These are phyloP conservation scores for Orthosia cruda DNA, from an alignment of 2,888 invertebrate genomes.

Conservation along the genomic window DNA sequence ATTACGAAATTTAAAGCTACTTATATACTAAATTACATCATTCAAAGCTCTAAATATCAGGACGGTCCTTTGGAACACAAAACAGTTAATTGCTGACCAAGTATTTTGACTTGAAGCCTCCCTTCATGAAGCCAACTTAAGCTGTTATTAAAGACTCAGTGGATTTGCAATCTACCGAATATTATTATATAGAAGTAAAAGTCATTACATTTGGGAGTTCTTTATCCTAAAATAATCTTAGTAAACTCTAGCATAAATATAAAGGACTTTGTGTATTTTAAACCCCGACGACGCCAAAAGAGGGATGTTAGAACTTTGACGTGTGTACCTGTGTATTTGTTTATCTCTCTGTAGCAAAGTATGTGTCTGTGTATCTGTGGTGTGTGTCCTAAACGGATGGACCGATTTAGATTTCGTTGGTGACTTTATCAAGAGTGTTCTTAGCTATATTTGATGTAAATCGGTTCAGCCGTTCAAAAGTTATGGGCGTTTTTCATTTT, in stretches of 20 bases:
- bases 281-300: too few species aligned
- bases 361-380: too few species aligned
- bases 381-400: too few species aligned
- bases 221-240: not conserved
- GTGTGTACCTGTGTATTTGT: too few species aligned
- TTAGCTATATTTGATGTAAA: too few species aligned
- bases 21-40: not conserved
- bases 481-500: too few species aligned
- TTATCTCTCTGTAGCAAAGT: too few species aligned
- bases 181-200: conserved; percentile 14
- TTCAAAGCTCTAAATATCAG: not conserved
- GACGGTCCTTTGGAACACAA: not conserved
- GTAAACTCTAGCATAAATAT: not conserved
- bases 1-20: not conserved
- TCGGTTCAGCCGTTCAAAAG: too few species aligned
- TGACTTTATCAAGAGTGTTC: too few species aligned
- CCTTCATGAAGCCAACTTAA: conserved; percentile 9
- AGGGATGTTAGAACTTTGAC: too few species aligned
- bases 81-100: conserved; percentile 10
- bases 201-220: conserved; percentile 2
- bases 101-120: not conserved
- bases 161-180: not conserved
- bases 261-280: conserved; percentile 7
- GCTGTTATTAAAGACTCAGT: not conserved
- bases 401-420: too few species aligned